A percentile compares a stretch with the other conserved stretches of the same genome.
phyloP scores from a whole-genome alignment of 37 sponge, comb jelly and placozoan genomes.

The Corticium candelabrum region DNA sequence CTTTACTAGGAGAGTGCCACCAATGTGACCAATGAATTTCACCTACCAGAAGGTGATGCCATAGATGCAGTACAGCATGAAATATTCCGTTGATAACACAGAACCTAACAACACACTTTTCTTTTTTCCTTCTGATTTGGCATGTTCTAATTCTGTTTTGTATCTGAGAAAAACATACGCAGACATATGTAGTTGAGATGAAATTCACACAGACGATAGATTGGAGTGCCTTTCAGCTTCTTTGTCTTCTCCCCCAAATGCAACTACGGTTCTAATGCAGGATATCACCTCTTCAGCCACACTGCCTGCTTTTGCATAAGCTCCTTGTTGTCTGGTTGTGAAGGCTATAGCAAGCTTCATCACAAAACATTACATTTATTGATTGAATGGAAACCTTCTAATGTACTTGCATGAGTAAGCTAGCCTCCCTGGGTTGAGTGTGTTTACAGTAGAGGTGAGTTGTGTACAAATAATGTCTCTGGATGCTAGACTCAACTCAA shows the following conservation, averaged over 20 bases:
- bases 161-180: not conserved
- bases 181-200: not conserved
- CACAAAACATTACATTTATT: not conserved
- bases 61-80: not conserved
- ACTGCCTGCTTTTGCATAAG: slow-evolving; percentile 84
- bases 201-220: not conserved
- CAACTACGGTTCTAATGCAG: slow-evolving; percentile 78
- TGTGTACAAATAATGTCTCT: no score
- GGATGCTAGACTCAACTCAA: no score
- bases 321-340: slow-evolving; percentile 56
- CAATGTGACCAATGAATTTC: no score
- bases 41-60: slow-evolving; percentile 6
- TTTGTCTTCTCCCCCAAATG: slow-evolving; percentile 70
- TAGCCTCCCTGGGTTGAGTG: no score
- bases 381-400: not conserved
- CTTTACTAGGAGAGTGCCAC: no score
- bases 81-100: not conserved
- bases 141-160: not conserved
- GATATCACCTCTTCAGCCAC: slow-evolving; percentile 84
- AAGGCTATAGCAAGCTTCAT: slow-evolving; percentile 38
- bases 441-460: no score
- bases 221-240: not conserved
- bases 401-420: no score
- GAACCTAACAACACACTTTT: not conserved
- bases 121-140: not conserved